Base-by-base conservation (phyloP, 92 coral and sea anemone genomes). In the Epizoanthus scotinus region DNA sequence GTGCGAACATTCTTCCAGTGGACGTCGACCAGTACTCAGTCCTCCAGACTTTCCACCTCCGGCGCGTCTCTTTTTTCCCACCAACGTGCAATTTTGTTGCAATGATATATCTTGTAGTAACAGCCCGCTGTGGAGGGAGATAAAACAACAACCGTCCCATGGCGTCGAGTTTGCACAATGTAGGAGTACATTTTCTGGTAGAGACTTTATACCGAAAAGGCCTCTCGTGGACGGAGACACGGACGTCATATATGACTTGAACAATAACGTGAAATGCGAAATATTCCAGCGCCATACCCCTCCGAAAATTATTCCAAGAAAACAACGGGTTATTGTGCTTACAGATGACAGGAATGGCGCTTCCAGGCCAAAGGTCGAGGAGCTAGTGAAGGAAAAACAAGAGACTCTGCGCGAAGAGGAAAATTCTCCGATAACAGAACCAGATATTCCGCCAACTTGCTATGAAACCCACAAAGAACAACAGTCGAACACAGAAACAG, bases 51-150 rank as follows among this genome's bases (percentile, higher is more conserved):
- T 75, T 34, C 55, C 44, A 2, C 54, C 81, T 6, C 68, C 81
- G 6, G 68, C 68, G 56, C 81, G 67, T 75, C 81, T 75, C 18
- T 58, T 75, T 58, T 75, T 75, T 36, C 56, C 81, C 26, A 44
- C 67, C n/a, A 75, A 75, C 26, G 55, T 18, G 27, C 81, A 75
- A 20, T 38, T 75, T 25, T 59, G 81, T 40, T 38, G 57, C 66
- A 59, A 60, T 38, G 68, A 67, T 36, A 59, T 38, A 44, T 75
- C 56, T 10, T 38, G 57, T 38, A 18, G 47, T 24, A 59, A 59
- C 57, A 58, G 17, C 53, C 26, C 67, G 7, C 17, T 75, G 36
- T 40, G 57, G 68, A 40, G 61, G 34, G 67, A 75, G 1, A 59
- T 75, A 10, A 73, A 54, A 12, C 40, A 28, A 20, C 68, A 58